Percentiles rank a stretch among this genome's conserved stretches.
These are phyloP conservation scores for Sturnus vulgaris DNA, from an alignment of 2,113 vertebrate species.

Conservation along the genomic window DNA sequence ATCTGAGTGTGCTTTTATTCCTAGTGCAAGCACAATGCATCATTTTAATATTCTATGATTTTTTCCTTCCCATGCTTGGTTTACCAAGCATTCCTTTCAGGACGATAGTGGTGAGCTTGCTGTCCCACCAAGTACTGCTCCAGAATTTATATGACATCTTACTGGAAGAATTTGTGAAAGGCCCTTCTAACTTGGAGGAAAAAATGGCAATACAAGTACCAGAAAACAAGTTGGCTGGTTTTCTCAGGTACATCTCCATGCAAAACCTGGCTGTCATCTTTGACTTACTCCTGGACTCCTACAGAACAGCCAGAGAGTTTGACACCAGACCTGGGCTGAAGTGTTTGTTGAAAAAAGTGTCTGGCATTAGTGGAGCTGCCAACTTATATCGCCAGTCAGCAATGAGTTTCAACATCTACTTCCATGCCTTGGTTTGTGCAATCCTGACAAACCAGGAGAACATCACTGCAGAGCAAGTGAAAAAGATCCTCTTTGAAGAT, in stretches of 20 bases:
- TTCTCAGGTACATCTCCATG: slow-evolving; percentile 97
- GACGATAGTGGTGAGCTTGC: slow-evolving; percentile 92
- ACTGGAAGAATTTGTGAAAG: slow-evolving; percentile 92
- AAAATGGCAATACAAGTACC: slow-evolving; percentile 71
- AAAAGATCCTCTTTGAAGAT: slow-evolving; percentile 90
- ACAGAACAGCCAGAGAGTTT: slow-evolving; percentile 92
- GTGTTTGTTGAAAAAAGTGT: slow-evolving; percentile 96
- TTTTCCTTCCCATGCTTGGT: background rate
- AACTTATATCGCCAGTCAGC: slow-evolving; percentile 95
- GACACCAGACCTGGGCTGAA: slow-evolving; percentile 94
- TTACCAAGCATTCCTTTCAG: slow-evolving; percentile 89
- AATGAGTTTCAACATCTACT: slow-evolving; percentile 97
- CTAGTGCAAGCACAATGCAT: background rate
- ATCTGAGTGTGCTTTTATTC: background rate
- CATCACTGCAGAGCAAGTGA: slow-evolving; percentile 90
- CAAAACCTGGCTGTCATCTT: slow-evolving; percentile 94
- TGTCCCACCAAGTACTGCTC: slow-evolving; percentile 95
- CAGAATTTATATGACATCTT: slow-evolving; percentile 95
- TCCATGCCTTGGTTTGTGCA: slow-evolving; percentile 89
- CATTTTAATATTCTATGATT: background rate
- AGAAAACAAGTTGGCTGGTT: slow-evolving; percentile 83
- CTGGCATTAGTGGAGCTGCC: slow-evolving; percentile 89
- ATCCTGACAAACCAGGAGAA: slow-evolving; percentile 87
- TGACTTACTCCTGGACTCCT: slow-evolving; percentile 94
- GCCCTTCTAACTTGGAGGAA: slow-evolving; percentile 80